These are phyloP conservation scores for Drosophila demipolita DNA, from an alignment of 2,888 invertebrate genomes.

Conservation along the genomic window DNA sequence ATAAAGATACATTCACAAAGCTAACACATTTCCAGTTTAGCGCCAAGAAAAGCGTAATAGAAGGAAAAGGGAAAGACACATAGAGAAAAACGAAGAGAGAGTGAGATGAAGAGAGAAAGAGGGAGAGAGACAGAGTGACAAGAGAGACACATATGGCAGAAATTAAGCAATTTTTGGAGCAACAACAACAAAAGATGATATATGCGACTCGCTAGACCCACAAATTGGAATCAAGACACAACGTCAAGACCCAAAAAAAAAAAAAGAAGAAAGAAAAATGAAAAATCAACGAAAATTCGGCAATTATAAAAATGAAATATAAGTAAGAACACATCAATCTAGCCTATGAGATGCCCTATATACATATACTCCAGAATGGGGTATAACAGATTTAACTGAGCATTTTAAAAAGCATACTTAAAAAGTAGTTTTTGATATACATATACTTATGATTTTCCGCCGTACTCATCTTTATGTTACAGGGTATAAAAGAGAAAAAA, in stretches of 20 bases:
- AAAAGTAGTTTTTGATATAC: not conserved
- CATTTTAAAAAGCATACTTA: not conserved
- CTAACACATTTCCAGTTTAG: constrained; percentile 73
- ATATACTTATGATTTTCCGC: not conserved
- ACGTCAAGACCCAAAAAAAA: constrained; percentile 25
- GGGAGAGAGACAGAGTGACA: not conserved
- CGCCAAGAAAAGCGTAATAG: constrained; percentile 35
- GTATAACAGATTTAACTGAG: not conserved
- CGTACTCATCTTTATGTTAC: not conserved
- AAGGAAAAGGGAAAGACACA: not conserved
- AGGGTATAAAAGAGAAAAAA: not conserved
- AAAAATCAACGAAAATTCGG: constrained; percentile 42
- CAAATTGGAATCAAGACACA: constrained; percentile 33
- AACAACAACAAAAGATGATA: constrained; percentile 60
- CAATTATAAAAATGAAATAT: constrained; percentile 48
- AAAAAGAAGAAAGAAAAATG: not conserved
- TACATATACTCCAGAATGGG: not conserved
- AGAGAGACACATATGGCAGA: constrained; percentile 74
- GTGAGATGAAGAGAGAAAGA: not conserved
- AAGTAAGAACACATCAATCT: constrained; percentile 2
- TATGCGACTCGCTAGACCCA: constrained; percentile 57
- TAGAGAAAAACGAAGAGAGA: not conserved
- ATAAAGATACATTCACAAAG: constrained; percentile 30
- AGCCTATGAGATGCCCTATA: constrained; percentile 4
- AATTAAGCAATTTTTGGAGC: constrained; percentile 77